Percentiles rank a stretch among this genome's conserved stretches.
Conservation (phyloP, 2,797 vertebrate genomes). For the Moxostoma hubbsi region DNA sequence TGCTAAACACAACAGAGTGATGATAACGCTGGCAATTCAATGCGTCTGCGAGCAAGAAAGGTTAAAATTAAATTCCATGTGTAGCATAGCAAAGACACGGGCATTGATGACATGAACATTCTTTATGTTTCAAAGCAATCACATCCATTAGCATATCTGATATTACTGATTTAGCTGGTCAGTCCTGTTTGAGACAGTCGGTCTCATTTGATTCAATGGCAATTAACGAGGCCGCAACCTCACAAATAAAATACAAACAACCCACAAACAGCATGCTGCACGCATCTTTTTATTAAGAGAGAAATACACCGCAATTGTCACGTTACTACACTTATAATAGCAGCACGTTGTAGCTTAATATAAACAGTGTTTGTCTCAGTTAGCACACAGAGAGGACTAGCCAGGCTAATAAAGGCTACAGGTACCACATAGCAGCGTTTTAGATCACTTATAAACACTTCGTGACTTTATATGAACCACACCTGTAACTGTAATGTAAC, state of each 20-base stretch:
- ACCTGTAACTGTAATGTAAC: neutral
- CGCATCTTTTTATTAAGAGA: neutral
- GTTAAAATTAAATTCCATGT: constrained; percentile 28
- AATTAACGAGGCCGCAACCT: neutral
- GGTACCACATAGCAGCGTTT: constrained; percentile 14
- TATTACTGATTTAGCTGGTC: neutral
- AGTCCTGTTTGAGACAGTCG: neutral
- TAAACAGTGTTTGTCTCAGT: neutral
- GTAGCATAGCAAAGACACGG: neutral
- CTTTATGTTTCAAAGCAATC: constrained; percentile 28
- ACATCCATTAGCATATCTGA: constrained; percentile 10
- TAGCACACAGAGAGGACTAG: constrained; percentile 22
- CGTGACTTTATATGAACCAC: neutral
- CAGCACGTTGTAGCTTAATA: neutral
- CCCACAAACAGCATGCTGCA: neutral
- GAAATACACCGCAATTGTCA: neutral
- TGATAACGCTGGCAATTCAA: constrained; percentile 24
- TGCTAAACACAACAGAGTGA: constrained; percentile 39
- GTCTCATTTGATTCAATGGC: neutral
- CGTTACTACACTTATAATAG: neutral
- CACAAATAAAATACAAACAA: neutral
- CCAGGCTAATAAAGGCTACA: constrained; percentile 31
- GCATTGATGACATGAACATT: constrained; percentile 20
- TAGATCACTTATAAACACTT: neutral
- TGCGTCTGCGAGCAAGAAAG: constrained; percentile 5